Evolutionary conservation across 2,888 invertebrate species (phyloP), one percentile per base, ranked within the genome.

Genomic region (Acanthopleura granulata): DNA sequence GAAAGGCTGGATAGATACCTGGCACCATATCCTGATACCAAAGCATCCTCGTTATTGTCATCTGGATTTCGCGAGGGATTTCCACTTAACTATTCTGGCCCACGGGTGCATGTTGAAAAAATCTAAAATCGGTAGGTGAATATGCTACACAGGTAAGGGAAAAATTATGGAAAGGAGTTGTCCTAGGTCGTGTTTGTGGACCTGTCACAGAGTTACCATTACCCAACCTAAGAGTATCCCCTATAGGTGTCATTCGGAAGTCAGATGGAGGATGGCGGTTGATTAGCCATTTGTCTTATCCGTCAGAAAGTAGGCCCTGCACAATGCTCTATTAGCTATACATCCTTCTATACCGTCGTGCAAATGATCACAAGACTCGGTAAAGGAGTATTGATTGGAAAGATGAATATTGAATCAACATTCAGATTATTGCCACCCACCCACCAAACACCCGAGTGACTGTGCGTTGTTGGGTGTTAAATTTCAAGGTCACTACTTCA

Each of bases 161-260:
- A 51, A 51, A 51, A 51, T 15, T 51, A 15, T 18, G 3, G 57
- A 57, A 57, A 22, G 57, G 12, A 22, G 12, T 57, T 57, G 6
- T 4, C 22, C 12, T 57, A 4, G 57, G 57, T 51, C 57, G 57
- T 22, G 12, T 57, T 57, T 4, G 57, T 12, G 57, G 57, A 22
- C 57, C 57, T 57, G 76, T 77, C 76, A 22, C 30, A 6, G 0
- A 72, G 3, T n/a, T 22, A 25, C 76, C 76, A 27, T 49, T 73
- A 25, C 18, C 51, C 9, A 75, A 57, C 71, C 57, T 76, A 6
- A 50, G 62, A n/a, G 22, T 76, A 6, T 74, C 73, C 18, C 76
- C 79, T 27, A 61, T 79, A 4, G 76, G 79, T 22, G 25, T 79
- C 3, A 76, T 79, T 16, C 77, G 76, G 12, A 76, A 79, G 51